phyloP scores from a whole-genome alignment of 2,888 invertebrate species.

The Pecten maximus region DNA sequence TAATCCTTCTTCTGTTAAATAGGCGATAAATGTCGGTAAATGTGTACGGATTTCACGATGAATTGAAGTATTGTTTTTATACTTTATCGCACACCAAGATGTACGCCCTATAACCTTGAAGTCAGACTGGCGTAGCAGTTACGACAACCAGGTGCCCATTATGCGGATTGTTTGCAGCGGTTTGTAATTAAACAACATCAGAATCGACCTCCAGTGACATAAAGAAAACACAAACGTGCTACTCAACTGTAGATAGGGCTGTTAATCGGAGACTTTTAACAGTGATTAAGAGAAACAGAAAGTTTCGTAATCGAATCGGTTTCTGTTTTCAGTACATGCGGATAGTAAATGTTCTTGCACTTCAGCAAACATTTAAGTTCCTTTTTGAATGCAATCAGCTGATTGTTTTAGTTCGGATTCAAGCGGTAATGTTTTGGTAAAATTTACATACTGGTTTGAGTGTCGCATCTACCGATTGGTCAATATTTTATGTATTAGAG shows the following conservation, averaged over 20 bases:
- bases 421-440: too few relatives aligned
- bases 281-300: not conserved
- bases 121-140: not conserved
- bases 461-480: too few relatives aligned
- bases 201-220: not conserved
- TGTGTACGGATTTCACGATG: not conserved
- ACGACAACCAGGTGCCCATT: not conserved
- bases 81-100: not conserved
- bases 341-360: too few relatives aligned
- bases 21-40: not conserved
- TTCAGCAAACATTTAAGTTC: too few relatives aligned
- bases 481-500: too few relatives aligned
- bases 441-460: too few relatives aligned
- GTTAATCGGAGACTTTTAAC: not conserved
- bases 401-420: too few relatives aligned
- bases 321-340: not conserved
- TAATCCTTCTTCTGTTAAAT: not conserved
- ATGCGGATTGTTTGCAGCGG: slow-evolving; percentile 10
- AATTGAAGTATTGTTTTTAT: not conserved
- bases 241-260: too few relatives aligned
- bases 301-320: not conserved
- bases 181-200: not conserved
- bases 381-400: too few relatives aligned
- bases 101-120: not conserved
- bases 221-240: not conserved